These are phyloP conservation scores for Drosophila kanapiae DNA, from an alignment of 1,140 invertebrate genomes.

Conservation along the genomic window DNA sequence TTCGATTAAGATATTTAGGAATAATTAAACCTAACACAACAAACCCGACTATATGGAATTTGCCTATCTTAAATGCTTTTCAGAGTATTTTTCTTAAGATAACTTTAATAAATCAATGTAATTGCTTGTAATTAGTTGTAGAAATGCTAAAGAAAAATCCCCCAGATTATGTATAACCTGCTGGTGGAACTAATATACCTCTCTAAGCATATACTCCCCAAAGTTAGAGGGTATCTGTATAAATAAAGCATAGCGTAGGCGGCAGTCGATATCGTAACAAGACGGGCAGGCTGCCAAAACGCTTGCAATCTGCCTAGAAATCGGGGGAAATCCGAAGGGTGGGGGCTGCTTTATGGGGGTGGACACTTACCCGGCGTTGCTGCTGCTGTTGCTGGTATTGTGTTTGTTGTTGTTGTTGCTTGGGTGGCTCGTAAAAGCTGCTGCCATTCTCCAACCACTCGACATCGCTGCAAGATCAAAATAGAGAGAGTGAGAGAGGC, in stretches of 20 bases:
- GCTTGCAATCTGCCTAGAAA: slow-evolving; percentile 62
- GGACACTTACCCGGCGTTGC: slow-evolving; percentile 66
- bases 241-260: slow-evolving; percentile 73
- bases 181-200: slow-evolving; percentile 5
- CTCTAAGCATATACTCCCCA: background rate
- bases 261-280: slow-evolving; percentile 70
- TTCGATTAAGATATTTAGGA: no score
- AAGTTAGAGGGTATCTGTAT: slow-evolving; percentile 34
- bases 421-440: slow-evolving; percentile 71
- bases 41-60: no score
- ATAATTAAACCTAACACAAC: no score
- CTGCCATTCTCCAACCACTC: slow-evolving; percentile 75
- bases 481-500: slow-evolving; percentile 26
- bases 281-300: slow-evolving; percentile 75
- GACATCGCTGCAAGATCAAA: slow-evolving; percentile 69
- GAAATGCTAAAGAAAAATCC: background rate
- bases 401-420: slow-evolving; percentile 56
- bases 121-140: background rate
- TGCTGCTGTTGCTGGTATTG: slow-evolving; percentile 60
- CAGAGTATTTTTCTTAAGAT: no score
- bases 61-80: no score
- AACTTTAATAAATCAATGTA: no score
- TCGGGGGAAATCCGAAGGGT: slow-evolving; percentile 12
- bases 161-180: background rate
- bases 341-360: slow-evolving; percentile 13